Evolutionary conservation across 92 coral and sea anemone species (phyloP), one percentile per base, ranked within the genome.

Genomic region (Porites lobata): DNA sequence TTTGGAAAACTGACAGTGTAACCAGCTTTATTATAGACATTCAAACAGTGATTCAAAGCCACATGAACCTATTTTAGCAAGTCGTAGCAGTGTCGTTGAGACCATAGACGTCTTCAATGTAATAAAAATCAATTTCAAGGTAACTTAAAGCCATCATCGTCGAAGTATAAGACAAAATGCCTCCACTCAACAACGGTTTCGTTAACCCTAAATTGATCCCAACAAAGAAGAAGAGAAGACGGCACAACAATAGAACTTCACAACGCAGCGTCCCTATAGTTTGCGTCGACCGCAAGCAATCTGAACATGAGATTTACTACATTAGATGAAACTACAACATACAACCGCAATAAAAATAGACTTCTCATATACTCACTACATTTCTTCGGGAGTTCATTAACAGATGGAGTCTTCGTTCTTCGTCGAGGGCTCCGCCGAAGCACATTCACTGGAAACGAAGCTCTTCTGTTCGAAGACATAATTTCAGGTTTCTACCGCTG

Each of bases 331-430:
- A 47, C 61, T 21, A 32, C 20, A 26, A 10, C 26, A 14, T 19
- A 47, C 12, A 9, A 24, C 5, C 19, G 53, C 18, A 43, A 26
- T 0, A 54, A 50, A 21, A 12, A n/a, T 51, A 81, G 9, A 1
- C 0, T 18, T 61, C 13, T 18, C 18, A 21, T 9, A 15, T 57
- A 96, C 99, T 96, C 85, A 98, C 99, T 95, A 56, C 20, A 92
- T 92, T 96, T 95, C 86, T 91, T 98, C 75, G 96, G 92, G 14
- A 96, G 93, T 70, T 98, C 99, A 86, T 98, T 95, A 64, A 91
- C 92, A 13, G 98, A 98, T 5, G 99, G 99, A 57, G 99, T 98
- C 78, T 98, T 98, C n/a, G 98, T 94, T 75, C 99, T 92, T 56
- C 91, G 74, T 58, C 95, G 92, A n/a, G 98, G 98, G 52, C 98